Base-by-base conservation (phyloP, 2,888 invertebrate genomes). In the Deroplatys truncata region DNA sequence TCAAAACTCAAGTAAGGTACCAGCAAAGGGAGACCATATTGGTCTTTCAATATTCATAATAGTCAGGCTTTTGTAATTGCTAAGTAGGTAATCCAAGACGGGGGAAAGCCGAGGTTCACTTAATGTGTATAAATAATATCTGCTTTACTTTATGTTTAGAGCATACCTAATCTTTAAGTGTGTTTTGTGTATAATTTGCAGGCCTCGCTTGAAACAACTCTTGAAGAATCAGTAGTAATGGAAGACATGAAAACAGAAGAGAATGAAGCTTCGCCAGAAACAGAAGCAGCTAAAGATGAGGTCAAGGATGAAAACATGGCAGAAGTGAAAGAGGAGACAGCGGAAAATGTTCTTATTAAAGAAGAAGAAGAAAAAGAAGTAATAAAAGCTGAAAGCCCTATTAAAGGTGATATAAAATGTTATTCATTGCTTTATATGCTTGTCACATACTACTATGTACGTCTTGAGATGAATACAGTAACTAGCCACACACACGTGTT, bases 291-390 rank as follows among this genome's bases (percentile, higher is more conserved):
- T 84, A 89, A 90, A 25, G 84, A 35, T 85, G 82, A 84, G 25
- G 89, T 89, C n/a, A 89, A 90, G 35, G 86, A 72, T 20, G 88
- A 89, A 20, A 85, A 88, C 83, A 90, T 90, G 84, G 83, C 31
- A 89, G 91, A 91, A 88, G 92, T 93, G 15, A 94, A 94, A 0
- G 94, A 94, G 91, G 92, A 92, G 86, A 94, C 94, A 91, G 93
- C 94, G 0, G 43, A 89, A 31, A 91, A 89, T 28, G 56, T 56
- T 28, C 43, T 25, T 20, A 56, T 84, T 10, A 56, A 72, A n/a
- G 56, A 84, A 20, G 88, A 91, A 35, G 91, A 91, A 28, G 91
- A 92, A 90, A 91, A 92, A 89, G 92, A 92, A 89, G 86, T 92
- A 88, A 91, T 91, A 88, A 92, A 92, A 72, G 92, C n/a, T 0